phyloP scores from a whole-genome alignment of 2,797 vertebrate genomes.

The Artibeus lituratus region DNA sequence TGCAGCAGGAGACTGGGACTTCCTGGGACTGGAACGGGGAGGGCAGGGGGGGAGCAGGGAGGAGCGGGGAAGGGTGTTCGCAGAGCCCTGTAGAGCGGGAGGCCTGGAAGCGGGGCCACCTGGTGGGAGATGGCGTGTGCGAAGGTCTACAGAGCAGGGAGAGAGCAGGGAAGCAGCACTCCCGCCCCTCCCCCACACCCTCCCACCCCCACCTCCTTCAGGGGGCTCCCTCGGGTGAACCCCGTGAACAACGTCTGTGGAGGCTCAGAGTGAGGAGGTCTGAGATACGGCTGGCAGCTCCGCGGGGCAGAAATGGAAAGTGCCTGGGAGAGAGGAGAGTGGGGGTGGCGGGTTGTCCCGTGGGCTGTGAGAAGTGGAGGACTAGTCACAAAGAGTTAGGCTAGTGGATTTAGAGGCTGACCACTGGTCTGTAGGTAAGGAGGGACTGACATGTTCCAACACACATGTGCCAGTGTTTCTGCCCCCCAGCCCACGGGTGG shows the following conservation, averaged over 20 bases:
- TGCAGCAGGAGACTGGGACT: neutral
- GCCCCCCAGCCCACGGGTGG: neutral
- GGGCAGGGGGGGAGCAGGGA: no score
- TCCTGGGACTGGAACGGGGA: no score
- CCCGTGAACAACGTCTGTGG: rapidly evolving
- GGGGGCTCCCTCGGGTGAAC: neutral
- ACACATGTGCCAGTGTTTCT: rapidly evolving
- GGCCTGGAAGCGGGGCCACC: neutral
- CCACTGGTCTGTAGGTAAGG: neutral
- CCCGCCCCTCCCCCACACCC: neutral
- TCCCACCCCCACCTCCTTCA: neutral
- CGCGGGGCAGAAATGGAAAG: neutral
- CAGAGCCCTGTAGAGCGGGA: neutral
- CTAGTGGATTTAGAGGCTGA: neutral
- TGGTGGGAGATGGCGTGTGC: neutral
- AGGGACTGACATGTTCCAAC: neutral
- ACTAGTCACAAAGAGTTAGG: neutral
- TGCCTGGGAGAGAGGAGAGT: neutral
- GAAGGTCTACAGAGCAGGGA: neutral
- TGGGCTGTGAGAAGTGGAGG: neutral
- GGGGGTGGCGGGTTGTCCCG: neutral
- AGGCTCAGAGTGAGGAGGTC: neutral
- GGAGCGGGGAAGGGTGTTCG: neutral
- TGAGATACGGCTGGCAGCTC: neutral
- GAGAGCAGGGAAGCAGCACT: neutral